Evolutionary conservation across 2,888 invertebrate genomes (phyloP), one percentile per base, ranked within the genome.

Genomic region (Steinernema carpocapsae): DNA sequence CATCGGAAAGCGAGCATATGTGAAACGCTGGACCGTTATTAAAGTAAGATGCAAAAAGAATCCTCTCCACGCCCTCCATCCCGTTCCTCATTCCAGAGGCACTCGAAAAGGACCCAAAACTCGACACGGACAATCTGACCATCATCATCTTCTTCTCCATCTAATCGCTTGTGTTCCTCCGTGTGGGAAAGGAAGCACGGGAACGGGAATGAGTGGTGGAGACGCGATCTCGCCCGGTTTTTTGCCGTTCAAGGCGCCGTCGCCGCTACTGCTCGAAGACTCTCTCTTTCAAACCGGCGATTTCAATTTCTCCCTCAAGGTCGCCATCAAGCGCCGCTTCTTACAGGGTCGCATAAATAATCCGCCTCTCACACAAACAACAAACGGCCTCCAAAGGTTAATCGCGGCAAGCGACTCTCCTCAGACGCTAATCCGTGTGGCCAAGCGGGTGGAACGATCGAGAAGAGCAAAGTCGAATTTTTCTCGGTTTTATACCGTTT

Each of bases 231-330:
- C 29, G 64, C 29, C 64, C 29, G 24, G 64, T 64, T 64, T n/a
- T 64, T 64, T 64, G 64, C 64, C 29, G 17, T 48, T 48, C 48
- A n/a, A 48, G 17, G 7, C 64, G 37, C 37, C 37, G 64, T 26
- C 64, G 64, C 64, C 64, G 24, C 64, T 32, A 64, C 29, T 6
- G 3, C 4, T 10, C 10, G 37, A 10, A 29, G 64, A 64, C 64
- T 64, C 64, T 64, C 64, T 64, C 64, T 64, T 64, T 64, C 64
- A 29, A 64, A 32, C 26, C 29, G 64, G 29, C 17, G 19, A 32
- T 64, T 64, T 64, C 64, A 32, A 32, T 64, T 64, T 64, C 64
- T 26, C 64, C 64, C 64, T 24, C 64, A 64, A 64, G 64, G 64
- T 64, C 64, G 64, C 64, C 32, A 7, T 14, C 14, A n/a, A n/a